These are phyloP conservation scores for Bucco capensis DNA, from an alignment of 2,113 vertebrate genomes.

Conservation along the genomic window DNA sequence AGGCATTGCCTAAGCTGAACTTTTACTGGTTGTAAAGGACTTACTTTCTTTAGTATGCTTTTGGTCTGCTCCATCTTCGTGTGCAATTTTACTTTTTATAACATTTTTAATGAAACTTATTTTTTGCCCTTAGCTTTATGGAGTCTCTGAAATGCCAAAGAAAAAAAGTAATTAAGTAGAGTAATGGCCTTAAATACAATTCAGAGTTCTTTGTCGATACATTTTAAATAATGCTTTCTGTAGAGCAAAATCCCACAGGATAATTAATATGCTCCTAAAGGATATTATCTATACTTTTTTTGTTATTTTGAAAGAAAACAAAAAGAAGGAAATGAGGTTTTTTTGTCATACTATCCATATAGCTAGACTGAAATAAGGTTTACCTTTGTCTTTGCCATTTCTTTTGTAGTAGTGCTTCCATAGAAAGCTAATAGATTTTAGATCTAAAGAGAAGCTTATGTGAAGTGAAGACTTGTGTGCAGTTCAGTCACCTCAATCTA, in stretches of 20 bases:
- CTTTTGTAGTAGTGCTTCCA: not conserved
- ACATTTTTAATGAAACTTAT: not conserved
- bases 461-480: not conserved
- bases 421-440: not conserved
- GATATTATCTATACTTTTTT: not conserved
- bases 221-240: not conserved
- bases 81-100: conserved; percentile 5
- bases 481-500: not conserved
- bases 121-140: conserved; percentile 4
- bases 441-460: not conserved
- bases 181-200: not conserved
- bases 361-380: not conserved
- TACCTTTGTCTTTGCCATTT: not conserved
- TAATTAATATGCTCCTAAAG: not conserved
- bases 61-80: not conserved
- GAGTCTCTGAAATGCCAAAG: not conserved
- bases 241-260: not conserved
- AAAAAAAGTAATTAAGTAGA: conserved; percentile 16
- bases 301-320: not conserved
- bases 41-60: not conserved
- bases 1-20: not conserved
- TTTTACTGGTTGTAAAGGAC: not conserved
- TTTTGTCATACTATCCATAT: not conserved
- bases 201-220: not conserved
- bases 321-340: not conserved